Evolutionary conservation across 2,797 vertebrate species (phyloP), one percentile per base, ranked within the genome.

Genomic region (Rhinogobio ventralis): DNA sequence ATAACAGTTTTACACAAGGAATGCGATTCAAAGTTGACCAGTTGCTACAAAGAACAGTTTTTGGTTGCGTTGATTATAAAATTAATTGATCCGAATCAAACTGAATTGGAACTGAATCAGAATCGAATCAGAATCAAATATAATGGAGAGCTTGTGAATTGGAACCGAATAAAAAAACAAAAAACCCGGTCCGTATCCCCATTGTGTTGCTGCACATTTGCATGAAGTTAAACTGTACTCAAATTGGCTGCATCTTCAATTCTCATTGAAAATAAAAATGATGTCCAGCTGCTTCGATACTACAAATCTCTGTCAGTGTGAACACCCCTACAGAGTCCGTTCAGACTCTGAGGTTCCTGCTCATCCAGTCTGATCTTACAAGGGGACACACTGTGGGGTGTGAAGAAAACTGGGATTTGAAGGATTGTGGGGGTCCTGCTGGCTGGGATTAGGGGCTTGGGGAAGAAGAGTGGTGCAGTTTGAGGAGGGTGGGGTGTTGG

Each of bases 401-500:
- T 68, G 39, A 57, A 39, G 71, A 55, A 36, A 67, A 55, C 30
- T 9, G 25, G 71, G 53, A 66, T 83, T 55, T 77, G 66, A 84
- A 79, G 46, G 71, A 80, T 67, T 55, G 36, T 33, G n/a, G 28
- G 45, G 13, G 51, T 36, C 45, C 77, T 79, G 60, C 60, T 79
- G 77, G 60, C 60, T 66, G 77, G 77, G 57, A 79, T 77, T 66
- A 83, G 77, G 81, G 69, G 73, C 72, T 72, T 55, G 79, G 85
- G 60, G 83, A 17, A 77, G 66, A 23, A 74, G 82, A 42, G 76
- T 66, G 36, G 72, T 67, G 79, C 60, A 73, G 62, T 74, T 76
- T 74, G 79, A 60, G 86, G 89, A 88, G 86, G 78, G 64, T 84
- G 77, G 84, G 75, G 83, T 82, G 85, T 90, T 87, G 92, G 92